Base-by-base conservation (phyloP, 2,113 vertebrate genomes). In the Rhagologus leucostigma region DNA sequence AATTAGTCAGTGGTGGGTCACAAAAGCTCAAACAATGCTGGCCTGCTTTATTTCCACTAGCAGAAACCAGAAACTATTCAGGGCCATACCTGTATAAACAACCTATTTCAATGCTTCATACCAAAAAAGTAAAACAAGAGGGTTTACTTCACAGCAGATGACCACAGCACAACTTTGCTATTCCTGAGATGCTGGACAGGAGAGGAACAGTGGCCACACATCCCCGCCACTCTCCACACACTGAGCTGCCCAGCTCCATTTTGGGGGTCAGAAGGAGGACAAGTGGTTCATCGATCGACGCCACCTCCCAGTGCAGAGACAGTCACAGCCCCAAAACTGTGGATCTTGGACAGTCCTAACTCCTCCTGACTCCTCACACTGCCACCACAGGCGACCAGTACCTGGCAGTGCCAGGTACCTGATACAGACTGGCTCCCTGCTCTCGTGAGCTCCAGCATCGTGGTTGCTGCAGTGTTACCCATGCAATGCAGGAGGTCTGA, bases 401-500 rank as follows among this genome's bases (percentile, higher is more conserved):
- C 21, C 70, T 2, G 1, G 30, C 27, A 71, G 26, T 2, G 33
- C 0, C 1, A 26, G 23, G 33, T 33, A 59, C 13, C 21, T 4
- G 1, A 16, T 2, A 87, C 1, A 4, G 78, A 84, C 27, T 15
- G 0, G 0, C 57, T 82, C 39, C 14, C 29, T n/a, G 53, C 39
- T 55, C 56, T 32, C 2, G 0, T 5, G 11, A 91, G 39, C 65
- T 42, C 2, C 1, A 57, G 52, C 35, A 85, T 9, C 33, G 8
- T 0, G 0, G 37, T 6, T 0, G 2, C 33, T 71, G 39, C 57
- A 77, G 32, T 2, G 0, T 16, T 21, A 35, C 29, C 21, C 17
- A 21, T 0, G 0, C 3, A 0, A 23, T 0, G 0, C 35, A 81
- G 32, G 55, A 62, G 32, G 5, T 57, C 16, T 82, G 52, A 76